phyloP scores from a whole-genome alignment of 2,888 invertebrate species.

The Euzophera pinguis region DNA sequence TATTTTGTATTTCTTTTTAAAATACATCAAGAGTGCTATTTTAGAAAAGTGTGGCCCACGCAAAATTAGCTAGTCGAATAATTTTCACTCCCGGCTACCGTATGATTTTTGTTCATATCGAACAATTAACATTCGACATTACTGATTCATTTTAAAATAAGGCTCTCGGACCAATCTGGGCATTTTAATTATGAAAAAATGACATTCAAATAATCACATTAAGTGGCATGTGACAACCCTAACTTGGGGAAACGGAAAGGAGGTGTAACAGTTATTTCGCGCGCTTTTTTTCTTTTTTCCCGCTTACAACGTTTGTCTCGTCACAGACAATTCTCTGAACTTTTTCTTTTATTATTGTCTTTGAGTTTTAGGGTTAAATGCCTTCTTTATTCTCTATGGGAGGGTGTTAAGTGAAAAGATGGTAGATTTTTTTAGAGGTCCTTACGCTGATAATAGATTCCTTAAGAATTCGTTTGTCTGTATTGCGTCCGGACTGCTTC shows the following conservation, averaged over 20 bases:
- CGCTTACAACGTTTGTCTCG: constrained; percentile 6
- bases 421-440: not conserved
- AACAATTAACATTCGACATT: too few species aligned
- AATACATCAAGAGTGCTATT: too few species aligned
- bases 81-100: too few species aligned
- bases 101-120: too few species aligned
- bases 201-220: not conserved
- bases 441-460: too few species aligned
- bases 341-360: constrained; percentile 5
- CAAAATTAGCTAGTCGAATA: too few species aligned
- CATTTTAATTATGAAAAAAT: not conserved
- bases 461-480: too few species aligned
- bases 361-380: constrained; percentile 12
- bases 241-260: not conserved
- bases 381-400: not conserved
- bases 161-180: too few species aligned
- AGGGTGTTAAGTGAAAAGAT: not conserved
- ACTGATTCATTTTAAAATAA: too few species aligned
- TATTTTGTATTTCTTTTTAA: too few species aligned
- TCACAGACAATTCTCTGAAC: constrained; percentile 4
- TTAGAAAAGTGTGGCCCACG: too few species aligned
- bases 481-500: too few species aligned
- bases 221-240: not conserved
- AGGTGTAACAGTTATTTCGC: constrained; percentile 6
- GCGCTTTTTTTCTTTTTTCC: not conserved